These are phyloP conservation scores for Scartelaos histophorus DNA, from an alignment of 2,113 vertebrate genomes.

Conservation along the genomic window DNA sequence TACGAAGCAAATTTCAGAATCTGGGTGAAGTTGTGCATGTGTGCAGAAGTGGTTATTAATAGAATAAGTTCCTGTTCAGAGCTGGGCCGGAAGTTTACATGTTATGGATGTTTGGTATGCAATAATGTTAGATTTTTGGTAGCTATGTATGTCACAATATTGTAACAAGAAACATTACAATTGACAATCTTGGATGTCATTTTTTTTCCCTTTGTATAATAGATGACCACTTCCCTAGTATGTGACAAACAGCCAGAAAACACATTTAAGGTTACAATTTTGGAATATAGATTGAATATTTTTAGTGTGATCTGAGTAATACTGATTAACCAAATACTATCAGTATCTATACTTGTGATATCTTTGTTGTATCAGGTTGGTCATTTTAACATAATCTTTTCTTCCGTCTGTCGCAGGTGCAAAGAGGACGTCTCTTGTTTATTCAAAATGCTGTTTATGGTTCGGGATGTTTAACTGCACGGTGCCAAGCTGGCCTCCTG, in stretches of 20 bases:
- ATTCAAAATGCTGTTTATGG: conserved; percentile 30
- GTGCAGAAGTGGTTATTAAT: neutral
- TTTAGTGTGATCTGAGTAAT: neutral
- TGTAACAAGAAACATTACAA: neutral
- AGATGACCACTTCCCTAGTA: neutral
- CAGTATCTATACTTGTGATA: neutral
- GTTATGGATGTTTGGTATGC: neutral
- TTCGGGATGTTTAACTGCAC: conserved; percentile 82
- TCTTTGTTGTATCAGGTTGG: neutral
- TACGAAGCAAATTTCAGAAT: neutral
- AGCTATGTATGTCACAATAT: neutral
- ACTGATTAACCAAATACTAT: neutral
- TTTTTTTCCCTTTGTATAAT: neutral
- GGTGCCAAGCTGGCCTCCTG: conserved; percentile 93
- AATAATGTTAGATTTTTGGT: neutral
- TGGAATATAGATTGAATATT: no score
- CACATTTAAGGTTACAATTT: no score
- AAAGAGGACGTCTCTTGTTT: neutral
- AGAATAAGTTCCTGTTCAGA: conserved; percentile 28
- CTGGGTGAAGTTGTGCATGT: neutral
- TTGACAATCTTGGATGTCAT: neutral
- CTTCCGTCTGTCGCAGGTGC: conserved; percentile 28
- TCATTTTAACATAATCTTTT: neutral
- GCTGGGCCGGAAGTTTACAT: conserved; percentile 3
- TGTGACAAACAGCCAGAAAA: no score